Evolutionary conservation across 1,140 invertebrate species (phyloP).

Genomic region (Procambarus clarkii): DNA sequence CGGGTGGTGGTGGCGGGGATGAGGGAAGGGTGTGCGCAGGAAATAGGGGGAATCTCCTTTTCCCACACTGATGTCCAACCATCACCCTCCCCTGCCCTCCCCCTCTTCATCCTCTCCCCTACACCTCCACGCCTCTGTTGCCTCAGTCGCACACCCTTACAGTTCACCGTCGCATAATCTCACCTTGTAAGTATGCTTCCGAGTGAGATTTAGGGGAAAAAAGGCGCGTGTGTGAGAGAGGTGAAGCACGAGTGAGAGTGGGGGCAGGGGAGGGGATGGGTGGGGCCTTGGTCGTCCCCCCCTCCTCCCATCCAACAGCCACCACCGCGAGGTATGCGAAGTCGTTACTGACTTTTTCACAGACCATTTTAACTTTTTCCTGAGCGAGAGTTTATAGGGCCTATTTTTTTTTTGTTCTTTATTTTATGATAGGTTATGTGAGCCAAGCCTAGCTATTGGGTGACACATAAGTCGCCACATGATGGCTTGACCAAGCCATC

Average conservation of each 20-base stretch:
- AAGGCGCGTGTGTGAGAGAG: neutral
- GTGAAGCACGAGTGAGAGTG: neutral
- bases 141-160: neutral
- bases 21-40: neutral
- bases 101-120: neutral
- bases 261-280: neutral
- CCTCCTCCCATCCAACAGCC: neutral
- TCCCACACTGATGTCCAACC: neutral
- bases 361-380: neutral
- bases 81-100: neutral
- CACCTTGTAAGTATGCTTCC: neutral
- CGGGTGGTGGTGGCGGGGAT: neutral
- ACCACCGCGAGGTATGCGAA: conserved; percentile 7
- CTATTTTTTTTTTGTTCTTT: neutral
- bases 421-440: no score
- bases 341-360: conserved; percentile 3
- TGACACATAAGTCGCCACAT: no score
- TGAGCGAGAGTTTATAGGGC: neutral
- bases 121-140: neutral
- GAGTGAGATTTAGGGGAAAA: neutral
- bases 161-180: neutral
- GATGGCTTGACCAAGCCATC: no score
- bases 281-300: neutral
- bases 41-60: neutral
- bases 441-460: no score